A percentile compares a stretch with the other conserved stretches of the same genome.
These are phyloP conservation scores for Poeciliopsis turneri DNA, from an alignment of 2,797 vertebrate genomes.

Conservation along the genomic window DNA sequence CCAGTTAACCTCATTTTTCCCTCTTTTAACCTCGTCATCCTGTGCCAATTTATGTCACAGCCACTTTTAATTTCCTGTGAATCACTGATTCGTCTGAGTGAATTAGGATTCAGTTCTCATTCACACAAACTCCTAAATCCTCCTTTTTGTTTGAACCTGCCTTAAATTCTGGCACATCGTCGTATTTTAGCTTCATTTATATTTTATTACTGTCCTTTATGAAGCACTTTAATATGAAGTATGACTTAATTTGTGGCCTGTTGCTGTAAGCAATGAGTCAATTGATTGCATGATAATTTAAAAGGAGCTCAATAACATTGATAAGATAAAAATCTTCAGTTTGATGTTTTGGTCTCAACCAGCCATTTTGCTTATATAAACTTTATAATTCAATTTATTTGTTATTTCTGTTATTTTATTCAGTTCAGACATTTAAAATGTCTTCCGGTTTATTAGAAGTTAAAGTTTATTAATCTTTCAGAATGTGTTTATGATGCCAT, in stretches of 20 bases:
- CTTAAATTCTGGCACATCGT: not conserved
- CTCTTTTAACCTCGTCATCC: slow-evolving; percentile 36
- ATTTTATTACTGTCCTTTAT: not conserved
- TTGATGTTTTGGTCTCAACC: no score
- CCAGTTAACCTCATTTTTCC: slow-evolving; percentile 38
- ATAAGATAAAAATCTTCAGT: no score
- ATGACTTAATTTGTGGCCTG: not conserved
- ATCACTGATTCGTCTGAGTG: slow-evolving; percentile 7
- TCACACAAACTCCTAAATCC: slow-evolving; percentile 13
- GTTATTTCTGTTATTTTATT: no score
- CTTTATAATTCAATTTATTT: no score
- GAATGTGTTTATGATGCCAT: no score
- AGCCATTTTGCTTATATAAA: no score
- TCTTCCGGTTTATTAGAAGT: no score
- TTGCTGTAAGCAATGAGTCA: no score
- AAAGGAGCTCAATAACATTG: no score
- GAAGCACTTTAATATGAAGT: not conserved
- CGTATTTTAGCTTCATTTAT: not conserved
- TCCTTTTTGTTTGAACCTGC: not conserved
- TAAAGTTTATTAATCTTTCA: no score
- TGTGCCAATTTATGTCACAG: slow-evolving; percentile 13
- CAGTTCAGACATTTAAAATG: no score
- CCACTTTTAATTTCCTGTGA: slow-evolving; percentile 18
- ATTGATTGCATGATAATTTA: no score
- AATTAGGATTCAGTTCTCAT: slow-evolving; percentile 18